Conservation (phyloP, 2,113 vertebrate species). For the Acanthochromis polyacanthus region DNA sequence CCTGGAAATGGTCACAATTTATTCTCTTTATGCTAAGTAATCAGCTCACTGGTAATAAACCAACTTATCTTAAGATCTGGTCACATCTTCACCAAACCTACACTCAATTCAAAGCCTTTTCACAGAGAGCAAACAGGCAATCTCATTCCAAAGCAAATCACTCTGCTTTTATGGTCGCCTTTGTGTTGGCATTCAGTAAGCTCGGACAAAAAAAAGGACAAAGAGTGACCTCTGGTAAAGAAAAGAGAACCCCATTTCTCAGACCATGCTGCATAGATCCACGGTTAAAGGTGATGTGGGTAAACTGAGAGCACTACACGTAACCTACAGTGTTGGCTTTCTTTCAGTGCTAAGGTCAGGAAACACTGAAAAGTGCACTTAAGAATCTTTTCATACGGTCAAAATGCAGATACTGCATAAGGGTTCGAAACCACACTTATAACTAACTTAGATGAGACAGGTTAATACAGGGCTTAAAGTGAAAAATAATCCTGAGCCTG, state of each 20-base stretch:
- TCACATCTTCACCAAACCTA: slow-evolving; percentile 43
- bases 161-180: slow-evolving; percentile 58
- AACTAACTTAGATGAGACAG: neutral
- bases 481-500: too few relatives aligned
- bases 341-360: neutral
- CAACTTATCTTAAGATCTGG: slow-evolving; percentile 33
- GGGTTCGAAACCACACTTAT: neutral
- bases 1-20: neutral
- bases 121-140: slow-evolving; percentile 40
- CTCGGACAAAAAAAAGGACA: slow-evolving; percentile 52
- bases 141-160: slow-evolving; percentile 48
- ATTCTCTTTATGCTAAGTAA: slow-evolving; percentile 27
- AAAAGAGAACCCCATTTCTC: slow-evolving; percentile 42
- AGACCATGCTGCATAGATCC: slow-evolving; percentile 28
- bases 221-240: slow-evolving; percentile 54
- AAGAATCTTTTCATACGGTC: neutral
- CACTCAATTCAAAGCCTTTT: slow-evolving; percentile 42
- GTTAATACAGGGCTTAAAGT: slow-evolving; percentile 1
- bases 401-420: neutral
- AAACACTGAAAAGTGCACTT: neutral
- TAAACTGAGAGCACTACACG: slow-evolving; percentile 21
- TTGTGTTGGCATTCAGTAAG: slow-evolving; percentile 66
- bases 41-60: slow-evolving; percentile 39
- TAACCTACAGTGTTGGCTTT: neutral
- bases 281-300: slow-evolving; percentile 40